Base-by-base conservation (phyloP, 1,140 invertebrate species). In the Copidosoma floridanum region DNA sequence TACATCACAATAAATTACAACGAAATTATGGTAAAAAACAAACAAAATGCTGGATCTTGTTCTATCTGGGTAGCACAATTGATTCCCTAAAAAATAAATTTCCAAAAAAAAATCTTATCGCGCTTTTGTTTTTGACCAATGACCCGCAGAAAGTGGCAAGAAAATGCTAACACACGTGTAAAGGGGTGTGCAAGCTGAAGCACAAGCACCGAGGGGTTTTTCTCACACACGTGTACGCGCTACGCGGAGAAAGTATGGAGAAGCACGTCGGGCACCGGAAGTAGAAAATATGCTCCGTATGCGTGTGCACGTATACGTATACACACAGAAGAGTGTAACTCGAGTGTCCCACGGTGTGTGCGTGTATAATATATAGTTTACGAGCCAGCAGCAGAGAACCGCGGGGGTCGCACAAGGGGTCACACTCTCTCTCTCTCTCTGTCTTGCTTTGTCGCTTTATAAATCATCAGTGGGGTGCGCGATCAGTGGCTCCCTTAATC, bases 381-480 rank as follows among this genome's bases (percentile, higher is more conserved):
- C n/a, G n/a, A n/a, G n/a, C n/a, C n/a, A n/a, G n/a, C 47, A 27
- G 47, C 16, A n/a, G 37, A 26, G 24, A 72, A 72, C 75, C 68
- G 73, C 75, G 75, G 74, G 75, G 74, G 73, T 68, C 71, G 66
- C 70, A 71, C 48, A 41, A 72, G 69, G 74, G 75, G 75, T 77
- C 63, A 69, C 67, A 57, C 63, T 67, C 65, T 68, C 67, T 68
- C 65, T 67, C 67, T 63, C 66, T 69, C 68, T 66, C 61, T 35
- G 57, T 46, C 58, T 54, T 65, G 69, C 67, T 51, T 58, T 57
- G 64, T 68, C 68, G 71, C 70, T 73, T n/a, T 72, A 79, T 80
- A 78, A 79, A 79, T 79, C 74, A 76, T 76, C 74, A 75, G 71
- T 73, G 68, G 71, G 73, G 64, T 70, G 68, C 70, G 68, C 76